phyloP scores from a whole-genome alignment of 2,797 vertebrate genomes.

The Capromys pilorides region DNA sequence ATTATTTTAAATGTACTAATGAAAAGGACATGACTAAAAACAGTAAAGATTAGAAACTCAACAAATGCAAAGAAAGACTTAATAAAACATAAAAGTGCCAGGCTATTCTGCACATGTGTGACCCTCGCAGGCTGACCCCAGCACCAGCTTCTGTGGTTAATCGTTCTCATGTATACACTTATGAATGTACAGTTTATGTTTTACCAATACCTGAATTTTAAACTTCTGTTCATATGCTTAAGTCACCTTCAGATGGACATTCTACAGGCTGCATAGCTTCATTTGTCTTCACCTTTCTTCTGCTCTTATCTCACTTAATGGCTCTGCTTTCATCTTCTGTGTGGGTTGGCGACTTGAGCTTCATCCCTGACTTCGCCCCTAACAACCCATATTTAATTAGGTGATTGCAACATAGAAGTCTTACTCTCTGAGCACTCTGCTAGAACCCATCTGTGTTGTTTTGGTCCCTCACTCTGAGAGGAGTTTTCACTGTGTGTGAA shows the following conservation, averaged over 20 bases:
- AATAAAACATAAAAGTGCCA: not conserved
- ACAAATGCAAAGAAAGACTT: not conserved
- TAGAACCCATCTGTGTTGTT: not conserved
- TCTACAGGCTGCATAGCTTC: not conserved
- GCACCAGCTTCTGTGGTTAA: not conserved
- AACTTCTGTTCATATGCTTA: not conserved
- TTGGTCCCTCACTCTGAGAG: not conserved
- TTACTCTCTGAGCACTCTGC: not conserved
- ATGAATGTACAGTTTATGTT: not conserved
- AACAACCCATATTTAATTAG: not conserved
- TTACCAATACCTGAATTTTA: not conserved
- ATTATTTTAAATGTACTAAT: not conserved
- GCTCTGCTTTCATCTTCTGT: not conserved
- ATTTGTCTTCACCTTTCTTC: not conserved
- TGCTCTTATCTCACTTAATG: not conserved
- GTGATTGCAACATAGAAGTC: not conserved
- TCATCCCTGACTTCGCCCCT: not conserved
- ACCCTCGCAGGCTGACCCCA: not conserved
- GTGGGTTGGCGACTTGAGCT: not conserved
- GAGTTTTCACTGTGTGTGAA: not conserved
- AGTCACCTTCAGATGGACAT: not conserved
- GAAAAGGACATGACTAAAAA: conserved; percentile 7
- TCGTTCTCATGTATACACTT: not conserved
- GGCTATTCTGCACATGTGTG: not conserved
- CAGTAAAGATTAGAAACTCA: conserved; percentile 2